phyloP scores from a whole-genome alignment of 1,140 invertebrate genomes.

The Aphaenogaster floridana region DNA sequence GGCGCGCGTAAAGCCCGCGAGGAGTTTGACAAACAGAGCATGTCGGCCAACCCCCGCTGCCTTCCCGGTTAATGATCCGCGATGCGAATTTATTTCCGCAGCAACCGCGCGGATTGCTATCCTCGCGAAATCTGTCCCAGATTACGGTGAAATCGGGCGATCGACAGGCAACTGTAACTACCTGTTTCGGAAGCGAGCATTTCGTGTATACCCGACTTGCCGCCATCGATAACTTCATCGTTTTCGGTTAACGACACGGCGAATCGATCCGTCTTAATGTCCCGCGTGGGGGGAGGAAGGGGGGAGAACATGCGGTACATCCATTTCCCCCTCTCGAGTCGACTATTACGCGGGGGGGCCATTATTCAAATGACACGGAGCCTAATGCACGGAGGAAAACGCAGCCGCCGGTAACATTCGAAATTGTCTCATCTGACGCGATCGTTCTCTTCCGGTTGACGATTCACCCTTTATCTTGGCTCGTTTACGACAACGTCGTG shows the following conservation, averaged over 20 bases:
- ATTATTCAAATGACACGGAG: slow-evolving; percentile 51
- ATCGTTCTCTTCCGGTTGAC: slow-evolving; percentile 15
- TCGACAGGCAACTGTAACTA: slow-evolving; percentile 26
- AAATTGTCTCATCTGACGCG: slow-evolving; percentile 37
- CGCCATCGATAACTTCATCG: slow-evolving; percentile 52
- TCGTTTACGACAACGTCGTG: slow-evolving; percentile 29
- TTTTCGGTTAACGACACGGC: slow-evolving; percentile 51
- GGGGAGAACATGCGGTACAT: slow-evolving; percentile 27
- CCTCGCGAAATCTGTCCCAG: not conserved
- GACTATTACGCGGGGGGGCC: slow-evolving; percentile 22
- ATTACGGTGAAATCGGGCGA: slow-evolving; percentile 10
- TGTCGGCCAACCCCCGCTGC: slow-evolving; percentile 7
- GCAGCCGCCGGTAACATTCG: slow-evolving; percentile 24
- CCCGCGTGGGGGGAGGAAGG: not conserved
- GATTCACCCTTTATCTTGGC: not conserved
- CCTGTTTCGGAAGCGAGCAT: not conserved
- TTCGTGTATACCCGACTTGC: not conserved
- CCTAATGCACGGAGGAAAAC: slow-evolving; percentile 32
- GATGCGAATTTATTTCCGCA: slow-evolving; percentile 43
- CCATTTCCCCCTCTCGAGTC: not conserved
- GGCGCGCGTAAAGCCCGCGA: not conserved
- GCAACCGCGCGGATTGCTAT: not conserved
- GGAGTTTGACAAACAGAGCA: slow-evolving; percentile 47
- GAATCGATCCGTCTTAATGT: slow-evolving; percentile 60
- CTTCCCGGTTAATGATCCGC: slow-evolving; percentile 50